Evolutionary conservation across 2,113 vertebrate species (phyloP), one percentile per base, ranked within the genome.

Genomic region (Daphoenositta chrysoptera): DNA sequence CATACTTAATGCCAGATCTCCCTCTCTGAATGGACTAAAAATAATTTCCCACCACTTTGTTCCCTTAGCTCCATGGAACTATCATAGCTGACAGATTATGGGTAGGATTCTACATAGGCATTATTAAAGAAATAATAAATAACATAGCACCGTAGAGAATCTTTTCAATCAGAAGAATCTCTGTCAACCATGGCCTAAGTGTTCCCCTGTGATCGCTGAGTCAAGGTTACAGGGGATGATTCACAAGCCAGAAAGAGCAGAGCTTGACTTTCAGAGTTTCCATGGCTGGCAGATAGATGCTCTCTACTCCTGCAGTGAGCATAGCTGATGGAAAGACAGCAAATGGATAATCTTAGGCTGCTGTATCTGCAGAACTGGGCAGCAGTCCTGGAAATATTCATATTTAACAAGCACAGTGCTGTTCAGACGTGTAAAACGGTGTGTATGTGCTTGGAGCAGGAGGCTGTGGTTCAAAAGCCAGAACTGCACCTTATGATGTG

Each of bases 281-380:
- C 82, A 47, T 21, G 54, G 76, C 1, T 95, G 91, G 70, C 66
- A 93, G 56, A 50, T 2, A 91, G 65, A 45, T 9, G 4, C 64
- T 91, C 83, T 80, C 90, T 53, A 18, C 42, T 72, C 65, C 70
- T 87, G 73, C 53, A 82, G 44, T 28, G 42, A 89, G 31, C 86
- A 35, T 15, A 44, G n/a, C 22, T 65, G 80, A 88, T 61, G 57
- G 54, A 88, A 94, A 95, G 70, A 90, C 37, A 96, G 91, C 45
- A 95, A 89, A 83, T 53, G 89, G 65, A 87, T 92, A 89, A 90
- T 83, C 94, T 95, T 80, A 81, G 78, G 78, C 51, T 71, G 28
- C 51, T 81, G 31, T 68, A 87, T 75, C 44, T 87, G 51, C 75
- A 86, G 76, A 88, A 63, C 58, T 56, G 60, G 93, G 90, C 78